phyloP scores from a whole-genome alignment of 2,888 invertebrate genomes.

The Drosophila koepferae region DNA sequence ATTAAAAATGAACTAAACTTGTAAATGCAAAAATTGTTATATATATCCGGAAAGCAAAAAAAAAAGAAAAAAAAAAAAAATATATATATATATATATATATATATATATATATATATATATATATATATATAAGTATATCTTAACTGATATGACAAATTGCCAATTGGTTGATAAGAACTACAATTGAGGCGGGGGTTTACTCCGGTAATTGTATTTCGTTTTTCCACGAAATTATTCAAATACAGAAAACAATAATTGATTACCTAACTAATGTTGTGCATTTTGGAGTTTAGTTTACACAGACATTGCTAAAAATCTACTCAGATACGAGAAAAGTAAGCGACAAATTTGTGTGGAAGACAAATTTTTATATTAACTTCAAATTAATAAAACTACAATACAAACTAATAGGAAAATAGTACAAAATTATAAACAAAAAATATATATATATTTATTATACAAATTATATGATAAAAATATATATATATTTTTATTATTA shows the following conservation, averaged over 20 bases:
- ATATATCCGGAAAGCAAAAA: background rate
- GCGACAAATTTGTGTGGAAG: background rate
- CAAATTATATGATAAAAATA: too few species aligned
- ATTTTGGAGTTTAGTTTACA: background rate
- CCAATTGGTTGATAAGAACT: background rate
- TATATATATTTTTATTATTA: background rate
- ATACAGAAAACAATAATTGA: background rate
- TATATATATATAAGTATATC: background rate
- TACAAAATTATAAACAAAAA: too few species aligned
- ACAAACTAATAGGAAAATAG: background rate
- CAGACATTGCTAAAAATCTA: background rate
- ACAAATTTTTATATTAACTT: background rate
- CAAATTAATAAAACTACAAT: background rate
- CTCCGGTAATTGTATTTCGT: background rate
- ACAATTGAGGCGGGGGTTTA: background rate
- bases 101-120: background rate
- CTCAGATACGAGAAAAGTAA: too few species aligned
- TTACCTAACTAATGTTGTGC: background rate
- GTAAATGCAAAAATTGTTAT: background rate
- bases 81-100: background rate
- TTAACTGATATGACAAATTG: slow-evolving; percentile 2
- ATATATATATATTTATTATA: too few species aligned
- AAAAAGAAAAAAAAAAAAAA: background rate
- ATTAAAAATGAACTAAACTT: background rate
- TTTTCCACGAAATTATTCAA: background rate